phyloP scores from a whole-genome alignment of 2,888 invertebrate species.

The Cheilosia urbana region DNA sequence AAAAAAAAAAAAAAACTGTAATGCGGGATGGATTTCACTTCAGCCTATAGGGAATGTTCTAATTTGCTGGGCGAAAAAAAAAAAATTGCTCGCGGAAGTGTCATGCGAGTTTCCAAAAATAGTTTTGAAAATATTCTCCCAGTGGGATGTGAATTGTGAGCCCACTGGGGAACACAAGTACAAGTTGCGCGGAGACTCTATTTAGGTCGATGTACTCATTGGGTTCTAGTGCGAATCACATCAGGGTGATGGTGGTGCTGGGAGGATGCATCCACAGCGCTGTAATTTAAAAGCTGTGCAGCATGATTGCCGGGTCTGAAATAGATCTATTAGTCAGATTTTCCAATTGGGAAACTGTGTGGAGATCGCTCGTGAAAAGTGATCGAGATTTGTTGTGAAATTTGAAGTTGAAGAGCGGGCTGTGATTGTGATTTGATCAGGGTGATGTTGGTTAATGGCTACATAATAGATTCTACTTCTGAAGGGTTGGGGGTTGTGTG shows the following conservation, averaged over 20 bases:
- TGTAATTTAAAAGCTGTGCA: conserved; percentile 28
- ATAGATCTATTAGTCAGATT: conserved; percentile 71
- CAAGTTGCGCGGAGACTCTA: conserved; percentile 34
- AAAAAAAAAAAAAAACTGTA: too few relatives aligned
- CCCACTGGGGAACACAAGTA: conserved; percentile 17
- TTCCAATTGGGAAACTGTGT: conserved; percentile 31
- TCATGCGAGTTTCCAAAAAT: conserved; percentile 62
- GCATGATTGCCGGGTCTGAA: conserved; percentile 39
- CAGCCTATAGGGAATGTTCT: neutral
- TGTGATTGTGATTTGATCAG: neutral
- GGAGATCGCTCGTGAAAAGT: conserved; percentile 5
- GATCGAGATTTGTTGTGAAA: conserved; percentile 30
- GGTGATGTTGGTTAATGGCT: neutral
- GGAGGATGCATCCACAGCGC: conserved; percentile 5
- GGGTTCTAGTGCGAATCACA: conserved; percentile 58
- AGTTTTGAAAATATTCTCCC: conserved; percentile 47
- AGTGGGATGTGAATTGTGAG: conserved; percentile 22
- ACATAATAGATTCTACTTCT: neutral
- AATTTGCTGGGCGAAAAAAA: conserved; percentile 2
- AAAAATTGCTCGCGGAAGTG: conserved; percentile 54
- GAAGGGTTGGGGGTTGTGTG: too few relatives aligned
- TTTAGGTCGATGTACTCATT: conserved; percentile 65
- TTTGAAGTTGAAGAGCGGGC: neutral
- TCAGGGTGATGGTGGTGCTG: conserved; percentile 22
- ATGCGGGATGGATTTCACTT: conserved; percentile 16